Evolutionary conservation across 2,888 invertebrate species (phyloP), one percentile per base, ranked within the genome.

Genomic region (Lissocephala sabroskyi): DNA sequence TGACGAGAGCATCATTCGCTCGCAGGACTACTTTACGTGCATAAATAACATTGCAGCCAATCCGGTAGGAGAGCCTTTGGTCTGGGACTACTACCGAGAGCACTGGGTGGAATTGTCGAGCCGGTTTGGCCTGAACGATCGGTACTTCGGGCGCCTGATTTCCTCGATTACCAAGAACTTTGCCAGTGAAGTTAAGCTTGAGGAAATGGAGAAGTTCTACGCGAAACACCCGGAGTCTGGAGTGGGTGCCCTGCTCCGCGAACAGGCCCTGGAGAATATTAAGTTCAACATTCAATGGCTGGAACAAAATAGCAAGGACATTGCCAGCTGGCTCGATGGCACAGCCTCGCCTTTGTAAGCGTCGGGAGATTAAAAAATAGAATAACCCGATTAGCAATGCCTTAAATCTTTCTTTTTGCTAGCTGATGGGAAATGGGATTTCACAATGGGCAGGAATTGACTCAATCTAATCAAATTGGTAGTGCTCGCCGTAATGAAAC

Each of bases 41-140:
- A 71, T 97, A 0, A 80, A 82, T 1, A 85, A 87, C 43, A 89
- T 96, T 39, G 87, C 92, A 0, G 70, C 65, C 0, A 96, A 95
- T 84, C 91, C 92, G 0, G 85, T 88, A 0, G 96, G 95, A 10
- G 88, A 88, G 0, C 82, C 87, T 0, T 80, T 95, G 0, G 91
- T 93, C 0, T 97, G 96, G 96, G 89, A 92, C 67, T 92, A 92
- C 85, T 89, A 94, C 3, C 88, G 95, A 10, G 85, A 88, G 17
- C 88, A 93, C 59, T 96, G 95, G 93, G 85, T 87, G 1, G 82
- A 88, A 17, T 83, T 96, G 0, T 89, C 92, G 0, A 86, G 89
- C 0, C 87, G 93, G 42, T 96, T 94, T 82, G 90, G 91, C 0
- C 82, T 95, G 7, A 95, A 93, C 80, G 91, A 94, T 73, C 88